A percentile compares a stretch with the other conserved stretches of the same genome.
Conservation (phyloP, 2,113 vertebrate species). For the Neolamprologus caudopunctatus region DNA sequence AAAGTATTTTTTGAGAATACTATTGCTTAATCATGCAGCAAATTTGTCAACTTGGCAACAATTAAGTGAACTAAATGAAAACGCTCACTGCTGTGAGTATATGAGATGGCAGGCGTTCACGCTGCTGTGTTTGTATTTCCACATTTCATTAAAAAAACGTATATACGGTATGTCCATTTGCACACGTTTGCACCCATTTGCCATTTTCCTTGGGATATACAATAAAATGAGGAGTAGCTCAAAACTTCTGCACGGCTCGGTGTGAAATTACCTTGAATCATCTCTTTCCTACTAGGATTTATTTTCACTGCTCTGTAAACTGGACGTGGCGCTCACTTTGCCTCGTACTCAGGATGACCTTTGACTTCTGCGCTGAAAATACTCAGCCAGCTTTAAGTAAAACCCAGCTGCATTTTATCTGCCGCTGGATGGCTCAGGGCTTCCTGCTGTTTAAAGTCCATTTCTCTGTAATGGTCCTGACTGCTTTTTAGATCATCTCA, state of each 20-base stretch:
- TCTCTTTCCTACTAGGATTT: not conserved
- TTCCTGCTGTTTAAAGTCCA: not conserved
- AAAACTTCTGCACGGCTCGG: not conserved
- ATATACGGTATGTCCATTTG: not conserved
- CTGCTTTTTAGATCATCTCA: not conserved
- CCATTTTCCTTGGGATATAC: not conserved
- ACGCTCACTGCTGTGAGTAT: not conserved
- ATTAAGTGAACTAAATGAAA: not conserved
- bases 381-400: not conserved
- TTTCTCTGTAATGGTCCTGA: not conserved
- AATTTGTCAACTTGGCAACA: not conserved
- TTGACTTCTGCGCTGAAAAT: not conserved
- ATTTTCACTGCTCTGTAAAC: not conserved
- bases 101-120: not conserved
- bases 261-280: not conserved
- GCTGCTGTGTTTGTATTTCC: not conserved
- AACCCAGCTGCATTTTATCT: not conserved
- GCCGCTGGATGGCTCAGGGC: not conserved
- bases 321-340: not conserved
- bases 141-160: accelerated
- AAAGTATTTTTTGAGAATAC: not conserved
- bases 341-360: not conserved
- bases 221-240: not conserved
- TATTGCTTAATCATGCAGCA: not conserved
- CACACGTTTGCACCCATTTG: not conserved